Evolutionary conservation across 1,140 invertebrate genomes (phyloP), one percentile per base, ranked within the genome.

Genomic region (Diachasmimorpha longicaudata): DNA sequence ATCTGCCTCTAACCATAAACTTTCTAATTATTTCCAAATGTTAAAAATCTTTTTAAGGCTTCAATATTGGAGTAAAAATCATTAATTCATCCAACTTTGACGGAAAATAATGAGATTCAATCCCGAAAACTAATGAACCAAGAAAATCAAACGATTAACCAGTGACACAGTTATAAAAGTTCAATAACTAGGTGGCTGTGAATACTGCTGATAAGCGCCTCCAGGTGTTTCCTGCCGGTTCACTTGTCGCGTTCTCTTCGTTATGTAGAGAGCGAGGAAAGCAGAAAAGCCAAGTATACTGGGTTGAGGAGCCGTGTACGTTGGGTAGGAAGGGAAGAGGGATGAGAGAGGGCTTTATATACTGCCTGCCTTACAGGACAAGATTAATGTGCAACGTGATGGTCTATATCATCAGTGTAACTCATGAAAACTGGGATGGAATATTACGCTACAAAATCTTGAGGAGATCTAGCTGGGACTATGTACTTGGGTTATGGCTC

Each of bases 341-440:
- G 23, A 25, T 13, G 19, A 63, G 58, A 25, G 58, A 63, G 58
- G 23, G 58, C 58, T 63, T 63, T 63, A 63, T 63, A 14, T 63
- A 63, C 58, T 63, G 23, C 10, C 21, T 63, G 58, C 23, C 21
- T 25, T 63, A 63, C 21, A 63, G 58, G 58, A 63, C 58, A 63
- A 63, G 58, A 63, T 63, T 63, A 63, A 63, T 63, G 58, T 25
- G 58, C 58, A 23, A 63, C 58, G 58, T 63, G 58, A 63, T 31
- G 58, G 58, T 63, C 58, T 63, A 63, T 31, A 63, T 63, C 58
- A 63, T 63, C 58, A 63, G 58, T 63, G 58, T 63, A 63, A 63
- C 58, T 63, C 58, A 63, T 63, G 58, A 63, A 52, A 63, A 63
- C 58, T 19, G 14, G 58, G 19, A 63, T 25, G 23, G 58, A 63